Conservation (phyloP, 1,140 invertebrate species). For the Aphidius gifuensis region DNA sequence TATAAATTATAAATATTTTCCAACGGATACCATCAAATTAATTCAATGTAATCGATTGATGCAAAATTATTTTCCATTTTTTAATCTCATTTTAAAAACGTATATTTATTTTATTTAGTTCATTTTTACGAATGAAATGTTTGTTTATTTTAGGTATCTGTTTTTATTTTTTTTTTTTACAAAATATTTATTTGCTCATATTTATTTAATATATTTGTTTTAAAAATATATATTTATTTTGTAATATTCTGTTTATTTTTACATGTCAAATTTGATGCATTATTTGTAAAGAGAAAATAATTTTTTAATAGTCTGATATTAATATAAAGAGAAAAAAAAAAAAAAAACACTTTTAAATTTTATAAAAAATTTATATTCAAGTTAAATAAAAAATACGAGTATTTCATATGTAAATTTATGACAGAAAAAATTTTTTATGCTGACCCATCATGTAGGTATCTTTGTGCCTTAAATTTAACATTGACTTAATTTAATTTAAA, state of each 20-base stretch:
- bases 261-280: too few relatives aligned
- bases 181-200: too few relatives aligned
- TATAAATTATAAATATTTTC: too few relatives aligned
- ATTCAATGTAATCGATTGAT: slow-evolving; percentile 26
- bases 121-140: background rate
- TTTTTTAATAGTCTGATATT: slow-evolving; percentile 1
- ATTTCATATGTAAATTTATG: slow-evolving; percentile 53
- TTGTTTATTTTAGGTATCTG: too few relatives aligned
- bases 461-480: slow-evolving; percentile 18
- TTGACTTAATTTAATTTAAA: slow-evolving; percentile 50
- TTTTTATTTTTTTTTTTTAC: too few relatives aligned
- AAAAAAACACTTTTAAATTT: background rate
- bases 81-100: background rate
- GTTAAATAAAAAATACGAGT: slow-evolving; percentile 12
- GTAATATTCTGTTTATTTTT: too few relatives aligned
- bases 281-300: background rate
- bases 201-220: too few relatives aligned
- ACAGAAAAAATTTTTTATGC: slow-evolving; percentile 33
- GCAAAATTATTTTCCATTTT: slow-evolving; percentile 16
- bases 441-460: slow-evolving; percentile 2
- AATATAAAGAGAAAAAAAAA: background rate
- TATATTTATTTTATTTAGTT: slow-evolving; percentile 3
- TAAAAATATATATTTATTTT: too few relatives aligned
- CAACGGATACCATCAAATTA: slow-evolving; percentile 23
- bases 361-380: background rate